Conservation (phyloP, 2,797 vertebrate genomes). For the Podarcis siculus region DNA sequence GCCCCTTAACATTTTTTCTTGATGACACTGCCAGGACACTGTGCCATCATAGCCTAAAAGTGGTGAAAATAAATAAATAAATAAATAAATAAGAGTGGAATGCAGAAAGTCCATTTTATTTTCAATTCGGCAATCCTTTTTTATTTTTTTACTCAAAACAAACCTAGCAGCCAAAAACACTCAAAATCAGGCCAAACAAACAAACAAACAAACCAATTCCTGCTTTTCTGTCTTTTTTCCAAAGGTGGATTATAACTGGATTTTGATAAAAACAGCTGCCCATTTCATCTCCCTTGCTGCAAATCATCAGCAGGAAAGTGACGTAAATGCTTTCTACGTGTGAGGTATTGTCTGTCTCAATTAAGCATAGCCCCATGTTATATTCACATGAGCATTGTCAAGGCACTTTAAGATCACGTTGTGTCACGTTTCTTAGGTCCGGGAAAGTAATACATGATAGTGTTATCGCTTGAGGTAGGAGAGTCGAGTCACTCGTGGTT, state of each 20-base stretch:
- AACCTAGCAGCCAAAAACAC: neutral
- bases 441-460: too few relatives aligned
- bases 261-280: slow-evolving; percentile 7
- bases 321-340: too few relatives aligned
- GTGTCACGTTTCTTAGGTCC: too few relatives aligned
- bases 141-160: neutral
- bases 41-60: neutral
- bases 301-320: slow-evolving; percentile 13
- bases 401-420: too few relatives aligned
- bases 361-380: too few relatives aligned
- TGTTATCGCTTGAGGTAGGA: too few relatives aligned
- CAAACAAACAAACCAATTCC: neutral
- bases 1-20: neutral
- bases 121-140: neutral
- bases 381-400: too few relatives aligned
- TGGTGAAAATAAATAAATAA: neutral
- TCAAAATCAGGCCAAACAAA: neutral
- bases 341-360: too few relatives aligned
- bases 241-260: slow-evolving; percentile 16
- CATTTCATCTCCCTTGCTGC: neutral
- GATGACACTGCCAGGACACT: neutral
- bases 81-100: neutral
- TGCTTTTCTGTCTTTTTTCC: neutral
- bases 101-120: neutral
- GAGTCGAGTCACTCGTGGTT: too few relatives aligned